A percentile compares a stretch with the other conserved stretches of the same genome.
Conservation (phyloP, 1,140 invertebrate genomes). For the Cydia amplana region DNA sequence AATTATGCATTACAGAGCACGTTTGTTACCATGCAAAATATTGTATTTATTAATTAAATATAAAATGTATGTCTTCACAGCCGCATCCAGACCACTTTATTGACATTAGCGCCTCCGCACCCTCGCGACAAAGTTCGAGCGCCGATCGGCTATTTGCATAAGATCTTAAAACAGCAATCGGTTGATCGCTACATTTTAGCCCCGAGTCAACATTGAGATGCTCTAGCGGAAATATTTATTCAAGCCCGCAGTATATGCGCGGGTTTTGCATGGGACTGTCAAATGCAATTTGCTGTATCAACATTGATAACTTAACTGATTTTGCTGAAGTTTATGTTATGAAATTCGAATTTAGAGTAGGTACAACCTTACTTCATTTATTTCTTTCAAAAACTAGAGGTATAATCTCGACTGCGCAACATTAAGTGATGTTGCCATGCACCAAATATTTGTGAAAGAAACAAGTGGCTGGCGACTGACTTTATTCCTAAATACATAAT, state of each 20-base stretch:
- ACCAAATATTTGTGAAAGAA: too few species aligned
- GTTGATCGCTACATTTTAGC: constrained; percentile 64
- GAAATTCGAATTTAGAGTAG: neutral
- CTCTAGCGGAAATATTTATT: constrained; percentile 54
- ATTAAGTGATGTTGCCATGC: too few species aligned
- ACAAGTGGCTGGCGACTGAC: too few species aligned
- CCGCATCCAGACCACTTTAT: constrained; percentile 38
- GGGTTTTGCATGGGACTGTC: constrained; percentile 6
- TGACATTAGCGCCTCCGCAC: constrained; percentile 37
- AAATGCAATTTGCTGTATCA: neutral
- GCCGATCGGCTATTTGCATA: constrained; percentile 60
- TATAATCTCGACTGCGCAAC: too few species aligned
- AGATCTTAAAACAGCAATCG: constrained; percentile 72
- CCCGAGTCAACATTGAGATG: constrained; percentile 56
- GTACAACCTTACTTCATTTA: too few species aligned
- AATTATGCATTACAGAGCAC: too few species aligned
- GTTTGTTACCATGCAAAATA: too few species aligned
- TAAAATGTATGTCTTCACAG: constrained; percentile 9
- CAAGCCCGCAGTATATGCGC: constrained; percentile 38
- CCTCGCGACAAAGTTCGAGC: constrained; percentile 55
- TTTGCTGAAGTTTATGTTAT: neutral
- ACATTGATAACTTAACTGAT: neutral
- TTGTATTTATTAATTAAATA: too few species aligned
- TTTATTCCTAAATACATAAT: too few species aligned
- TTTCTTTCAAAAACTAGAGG: too few species aligned